phyloP scores from a whole-genome alignment of 2,888 invertebrate species.

The Trimorus sp. region DNA sequence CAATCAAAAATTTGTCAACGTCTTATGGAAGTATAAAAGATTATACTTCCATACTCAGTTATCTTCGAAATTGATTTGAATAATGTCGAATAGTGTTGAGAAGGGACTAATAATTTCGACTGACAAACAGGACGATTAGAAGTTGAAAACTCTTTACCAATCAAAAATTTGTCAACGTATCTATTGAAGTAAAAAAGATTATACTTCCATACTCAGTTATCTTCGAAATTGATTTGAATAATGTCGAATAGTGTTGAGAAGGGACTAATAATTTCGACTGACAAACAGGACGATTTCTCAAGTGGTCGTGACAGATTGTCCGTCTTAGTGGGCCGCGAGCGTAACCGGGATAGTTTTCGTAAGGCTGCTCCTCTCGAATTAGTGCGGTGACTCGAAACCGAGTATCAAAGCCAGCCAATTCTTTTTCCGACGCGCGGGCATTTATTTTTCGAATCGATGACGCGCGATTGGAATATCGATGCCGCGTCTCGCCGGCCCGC shows the following conservation, averaged over 20 bases:
- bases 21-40: no score
- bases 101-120: neutral
- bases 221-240: no score
- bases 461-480: slow-evolving; percentile 40
- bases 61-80: no score
- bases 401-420: slow-evolving; percentile 58
- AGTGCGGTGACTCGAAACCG: slow-evolving; percentile 58
- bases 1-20: no score
- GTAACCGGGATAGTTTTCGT: slow-evolving; percentile 54
- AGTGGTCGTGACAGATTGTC: slow-evolving; percentile 61
- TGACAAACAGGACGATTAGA: slow-evolving; percentile 13
- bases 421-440: slow-evolving; percentile 61
- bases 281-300: slow-evolving; percentile 42
- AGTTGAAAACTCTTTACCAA: no score
- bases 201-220: no score
- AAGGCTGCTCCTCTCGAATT: slow-evolving; percentile 54
- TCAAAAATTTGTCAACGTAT: no score
- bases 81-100: no score
- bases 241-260: no score
- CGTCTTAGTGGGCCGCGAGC: slow-evolving; percentile 36
- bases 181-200: no score
- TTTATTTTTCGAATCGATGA: slow-evolving; percentile 56
- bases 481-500: neutral
- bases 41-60: no score
- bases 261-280: neutral